Percentiles rank a stretch among this genome's conserved stretches.
Evolutionary conservation across 2,797 vertebrate species (phyloP).

Genomic region (Monodelphis domestica): DNA sequence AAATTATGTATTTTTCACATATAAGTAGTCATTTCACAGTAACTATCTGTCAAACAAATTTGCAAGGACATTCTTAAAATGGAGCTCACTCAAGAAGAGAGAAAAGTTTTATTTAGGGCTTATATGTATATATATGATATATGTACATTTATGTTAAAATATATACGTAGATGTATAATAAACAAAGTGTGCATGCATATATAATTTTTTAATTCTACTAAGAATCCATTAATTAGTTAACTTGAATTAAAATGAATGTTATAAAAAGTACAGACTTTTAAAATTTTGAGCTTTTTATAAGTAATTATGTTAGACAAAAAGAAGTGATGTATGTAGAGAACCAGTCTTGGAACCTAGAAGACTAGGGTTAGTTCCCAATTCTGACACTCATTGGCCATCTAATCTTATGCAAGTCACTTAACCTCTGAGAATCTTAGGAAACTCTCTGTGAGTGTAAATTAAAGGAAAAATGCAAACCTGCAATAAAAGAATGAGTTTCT

Average conservation of each 20-base stretch:
- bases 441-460: no score
- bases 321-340: not conserved
- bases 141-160: not conserved
- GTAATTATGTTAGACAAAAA: not conserved
- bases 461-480: no score
- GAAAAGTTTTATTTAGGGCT: not conserved
- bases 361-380: no score
- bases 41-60: constrained; percentile 20
- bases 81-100: constrained; percentile 26
- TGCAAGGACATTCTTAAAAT: constrained; percentile 37
- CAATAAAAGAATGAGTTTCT: no score
- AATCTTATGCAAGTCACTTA: no score
- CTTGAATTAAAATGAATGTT: not conserved
- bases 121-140: not conserved
- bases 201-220: not conserved
- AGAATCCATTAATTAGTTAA: not conserved
- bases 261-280: not conserved
- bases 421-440: no score
- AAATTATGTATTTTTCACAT: not conserved
- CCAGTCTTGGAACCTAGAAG: no score
- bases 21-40: not conserved
- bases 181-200: not conserved
- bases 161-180: not conserved
- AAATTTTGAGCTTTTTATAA: not conserved
- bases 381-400: no score